Evolutionary conservation across 2,113 vertebrate species (phyloP), one percentile per base, ranked within the genome.

Genomic region (Xiphophorus couchianus): DNA sequence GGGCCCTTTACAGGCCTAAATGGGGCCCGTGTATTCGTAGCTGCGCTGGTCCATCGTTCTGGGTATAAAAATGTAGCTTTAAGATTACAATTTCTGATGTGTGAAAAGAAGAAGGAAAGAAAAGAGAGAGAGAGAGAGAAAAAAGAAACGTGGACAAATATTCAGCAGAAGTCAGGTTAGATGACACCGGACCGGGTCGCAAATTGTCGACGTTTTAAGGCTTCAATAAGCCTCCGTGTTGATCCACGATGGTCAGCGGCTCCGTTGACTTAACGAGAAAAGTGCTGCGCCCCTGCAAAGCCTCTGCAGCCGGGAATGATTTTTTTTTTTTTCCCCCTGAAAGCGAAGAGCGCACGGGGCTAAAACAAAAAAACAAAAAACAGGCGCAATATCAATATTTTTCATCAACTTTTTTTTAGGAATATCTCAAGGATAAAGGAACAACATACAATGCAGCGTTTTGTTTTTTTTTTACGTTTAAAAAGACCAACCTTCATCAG

Each of bases 231-330:
- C 78, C 2, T 25, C 73, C 22, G n/a, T 29, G 78, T 22, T 76
- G 83, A 80, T 84, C 83, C 74, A 28, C 66, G 61, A 35, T 62
- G 69, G 76, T 71, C 81, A 84, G 78, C 64, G 66, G 33, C 9
- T 69, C 48, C 73, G n/a, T 5, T 22, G 60, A 27, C 58, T 62
- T 25, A 10, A 72, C 28, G 31, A 29, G 28, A 31, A 62, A 65
- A 31, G 19, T 1, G 60, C 44, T 71, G 19, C 69, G 62, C 66
- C 68, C 74, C 29, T 61, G 35, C 76, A 78, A 27, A 29, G 12
- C 27, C 12, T 29, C 44, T 15, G 44, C 14, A 68, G 30, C 74
- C 28, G 37, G 33, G 25, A 2, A 70, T 19, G 30, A 27, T 29
- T 66, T 64, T 12, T 48, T 17, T 14, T 4, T 4, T 8, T 33